These are phyloP conservation scores for Cheilosia variabilis DNA, from an alignment of 2,888 invertebrate species.

Conservation along the genomic window DNA sequence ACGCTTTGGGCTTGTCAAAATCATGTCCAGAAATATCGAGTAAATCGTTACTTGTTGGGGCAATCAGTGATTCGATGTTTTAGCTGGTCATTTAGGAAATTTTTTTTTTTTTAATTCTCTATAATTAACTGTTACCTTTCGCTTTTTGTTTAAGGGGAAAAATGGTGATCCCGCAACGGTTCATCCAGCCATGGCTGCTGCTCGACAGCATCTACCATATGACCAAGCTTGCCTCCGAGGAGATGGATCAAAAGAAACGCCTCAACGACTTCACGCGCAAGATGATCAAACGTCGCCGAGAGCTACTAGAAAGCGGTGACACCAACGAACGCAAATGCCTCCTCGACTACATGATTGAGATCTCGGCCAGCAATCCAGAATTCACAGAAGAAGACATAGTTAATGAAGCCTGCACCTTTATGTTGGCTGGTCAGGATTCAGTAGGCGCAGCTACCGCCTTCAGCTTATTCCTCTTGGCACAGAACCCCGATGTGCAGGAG, in stretches of 20 bases:
- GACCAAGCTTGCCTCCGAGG: slow-evolving; percentile 84
- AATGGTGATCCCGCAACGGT: slow-evolving; percentile 84
- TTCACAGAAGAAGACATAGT: slow-evolving; percentile 86
- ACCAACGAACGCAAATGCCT: slow-evolving; percentile 81
- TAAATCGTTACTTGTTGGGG: no score
- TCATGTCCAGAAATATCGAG: no score
- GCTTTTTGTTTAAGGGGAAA: slow-evolving; percentile 84
- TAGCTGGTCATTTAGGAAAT: no score
- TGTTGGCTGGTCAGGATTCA: slow-evolving; percentile 87
- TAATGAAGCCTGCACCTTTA: slow-evolving; percentile 86
- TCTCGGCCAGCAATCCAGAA: slow-evolving; percentile 84
- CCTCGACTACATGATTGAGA: slow-evolving; percentile 85
- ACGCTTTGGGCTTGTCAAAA: no score
- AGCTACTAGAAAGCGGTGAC: slow-evolving; percentile 77
- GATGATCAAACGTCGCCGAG: slow-evolving; percentile 82
- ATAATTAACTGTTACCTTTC: neutral
- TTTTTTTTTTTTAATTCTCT: neutral
- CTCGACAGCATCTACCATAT: slow-evolving; percentile 85
- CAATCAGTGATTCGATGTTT: no score
- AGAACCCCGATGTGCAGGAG: slow-evolving; percentile 84
- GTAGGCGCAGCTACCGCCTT: slow-evolving; percentile 86
- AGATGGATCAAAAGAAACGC: slow-evolving; percentile 84
- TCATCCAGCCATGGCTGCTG: slow-evolving; percentile 86
- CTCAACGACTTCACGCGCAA: slow-evolving; percentile 84
- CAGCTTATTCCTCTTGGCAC: slow-evolving; percentile 85